Conservation (phyloP, 2,797 vertebrate species). For the Hyperoplus lanceolatus region DNA sequence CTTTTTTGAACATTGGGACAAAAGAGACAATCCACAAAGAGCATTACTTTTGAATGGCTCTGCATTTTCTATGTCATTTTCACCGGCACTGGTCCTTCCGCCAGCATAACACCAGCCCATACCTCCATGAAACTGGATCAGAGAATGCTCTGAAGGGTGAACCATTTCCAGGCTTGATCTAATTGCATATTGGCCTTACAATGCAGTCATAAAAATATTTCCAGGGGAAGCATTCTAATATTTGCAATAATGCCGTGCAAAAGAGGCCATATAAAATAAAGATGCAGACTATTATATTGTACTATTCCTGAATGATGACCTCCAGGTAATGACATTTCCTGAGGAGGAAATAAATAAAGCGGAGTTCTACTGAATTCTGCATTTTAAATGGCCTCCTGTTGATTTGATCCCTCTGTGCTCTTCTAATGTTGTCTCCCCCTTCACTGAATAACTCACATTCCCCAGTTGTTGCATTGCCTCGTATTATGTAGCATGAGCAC, state of each 20-base stretch:
- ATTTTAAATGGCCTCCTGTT: constrained; percentile 61
- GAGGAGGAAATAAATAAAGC: constrained; percentile 7
- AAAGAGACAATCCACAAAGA: background rate
- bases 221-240: background rate
- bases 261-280: background rate
- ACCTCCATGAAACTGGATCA: constrained; percentile 16
- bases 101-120: background rate
- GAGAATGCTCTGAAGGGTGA: background rate
- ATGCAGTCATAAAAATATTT: constrained; percentile 1
- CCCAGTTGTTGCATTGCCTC: constrained; percentile 68
- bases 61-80: constrained; percentile 9
- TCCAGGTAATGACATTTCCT: constrained; percentile 30
- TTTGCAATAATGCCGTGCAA: background rate
- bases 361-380: constrained; percentile 31
- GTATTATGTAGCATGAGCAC: constrained; percentile 83
- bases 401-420: constrained; percentile 64
- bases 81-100: background rate
- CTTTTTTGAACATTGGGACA: background rate
- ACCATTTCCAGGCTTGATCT: background rate
- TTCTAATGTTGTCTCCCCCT: constrained; percentile 69
- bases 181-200: constrained; percentile 12
- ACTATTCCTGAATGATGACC: constrained; percentile 29
- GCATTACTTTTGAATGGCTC: background rate
- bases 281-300: background rate
- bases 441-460: constrained; percentile 79